Percentiles rank a stretch among this genome's conserved stretches.
Conservation (phyloP, 2,797 vertebrate species). For the Poecilia wingei region DNA sequence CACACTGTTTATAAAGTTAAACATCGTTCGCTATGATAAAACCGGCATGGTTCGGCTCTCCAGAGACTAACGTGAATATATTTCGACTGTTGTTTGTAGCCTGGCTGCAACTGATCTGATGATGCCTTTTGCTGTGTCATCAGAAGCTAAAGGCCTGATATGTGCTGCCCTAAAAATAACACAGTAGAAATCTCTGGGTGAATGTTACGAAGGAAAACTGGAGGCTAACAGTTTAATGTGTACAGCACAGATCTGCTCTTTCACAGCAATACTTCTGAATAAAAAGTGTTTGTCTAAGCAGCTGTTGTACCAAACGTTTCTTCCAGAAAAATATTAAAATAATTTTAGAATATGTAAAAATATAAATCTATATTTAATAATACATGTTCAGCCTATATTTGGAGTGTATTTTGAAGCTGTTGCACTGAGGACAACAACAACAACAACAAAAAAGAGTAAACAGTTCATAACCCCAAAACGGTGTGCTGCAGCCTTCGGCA, state of each 20-base stretch:
- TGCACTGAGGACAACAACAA: neutral
- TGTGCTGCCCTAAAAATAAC: conserved; percentile 7
- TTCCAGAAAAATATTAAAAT: neutral
- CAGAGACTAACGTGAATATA: neutral
- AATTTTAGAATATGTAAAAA: neutral
- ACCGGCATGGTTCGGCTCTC: neutral
- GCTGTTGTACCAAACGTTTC: neutral
- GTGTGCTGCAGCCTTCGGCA: neutral
- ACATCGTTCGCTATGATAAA: neutral
- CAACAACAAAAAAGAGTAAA: neutral
- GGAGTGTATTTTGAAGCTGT: neutral
- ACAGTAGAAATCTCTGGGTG: neutral
- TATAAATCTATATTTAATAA: neutral
- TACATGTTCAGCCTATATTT: neutral
- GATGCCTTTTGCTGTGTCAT: conserved; percentile 1
- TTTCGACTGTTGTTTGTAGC: conserved; percentile 5
- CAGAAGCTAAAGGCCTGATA: conserved; percentile 3
- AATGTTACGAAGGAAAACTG: neutral
- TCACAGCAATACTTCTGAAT: neutral
- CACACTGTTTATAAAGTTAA: neutral
- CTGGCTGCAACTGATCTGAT: conserved; percentile 6
- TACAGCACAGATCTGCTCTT: neutral
- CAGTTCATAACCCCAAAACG: neutral
- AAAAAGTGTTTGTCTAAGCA: neutral
- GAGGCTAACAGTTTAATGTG: neutral